These are phyloP conservation scores for Apostichopus japonicus DNA, from an alignment of 35 echinoderm and acorn worm species.

Conservation along the genomic window DNA sequence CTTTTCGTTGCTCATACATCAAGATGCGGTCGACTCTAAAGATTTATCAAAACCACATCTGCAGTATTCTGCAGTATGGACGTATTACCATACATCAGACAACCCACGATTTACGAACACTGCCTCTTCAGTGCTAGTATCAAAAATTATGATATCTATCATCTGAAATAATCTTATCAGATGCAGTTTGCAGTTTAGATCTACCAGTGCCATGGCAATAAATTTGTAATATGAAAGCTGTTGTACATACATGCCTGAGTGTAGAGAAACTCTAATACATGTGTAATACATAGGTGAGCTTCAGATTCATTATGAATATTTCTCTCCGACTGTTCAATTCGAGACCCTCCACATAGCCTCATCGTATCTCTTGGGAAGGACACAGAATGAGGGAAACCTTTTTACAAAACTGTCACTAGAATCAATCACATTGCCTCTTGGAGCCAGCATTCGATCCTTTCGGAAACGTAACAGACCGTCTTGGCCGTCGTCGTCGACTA, in stretches of 20 bases:
- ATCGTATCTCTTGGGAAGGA: conserved; percentile 8
- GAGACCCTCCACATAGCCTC: conserved; percentile 31
- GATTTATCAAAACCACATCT: too few species aligned
- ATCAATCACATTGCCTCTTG: background rate
- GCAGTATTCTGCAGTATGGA: too few species aligned
- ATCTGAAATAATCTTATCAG: too few species aligned
- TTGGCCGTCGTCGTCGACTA: too few species aligned
- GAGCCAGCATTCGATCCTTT: background rate
- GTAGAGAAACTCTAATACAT: background rate
- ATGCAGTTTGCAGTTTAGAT: background rate
- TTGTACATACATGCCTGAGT: background rate
- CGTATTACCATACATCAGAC: too few species aligned
- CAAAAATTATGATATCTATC: too few species aligned
- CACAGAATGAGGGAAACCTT: conserved; percentile 26
- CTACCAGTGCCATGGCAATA: background rate
- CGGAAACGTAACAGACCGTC: background rate
- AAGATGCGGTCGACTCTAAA: too few species aligned
- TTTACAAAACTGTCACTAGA: background rate
- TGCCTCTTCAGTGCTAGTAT: too few species aligned
- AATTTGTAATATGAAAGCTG: conserved; percentile 57
- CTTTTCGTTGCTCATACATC: too few species aligned
- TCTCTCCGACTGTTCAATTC: background rate
- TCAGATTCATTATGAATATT: conserved; percentile 48
- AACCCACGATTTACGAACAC: too few species aligned
- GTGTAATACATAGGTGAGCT: background rate